Evolutionary conservation across 2,113 vertebrate genomes (phyloP).

Genomic region (Gymnocephalus cernua): DNA sequence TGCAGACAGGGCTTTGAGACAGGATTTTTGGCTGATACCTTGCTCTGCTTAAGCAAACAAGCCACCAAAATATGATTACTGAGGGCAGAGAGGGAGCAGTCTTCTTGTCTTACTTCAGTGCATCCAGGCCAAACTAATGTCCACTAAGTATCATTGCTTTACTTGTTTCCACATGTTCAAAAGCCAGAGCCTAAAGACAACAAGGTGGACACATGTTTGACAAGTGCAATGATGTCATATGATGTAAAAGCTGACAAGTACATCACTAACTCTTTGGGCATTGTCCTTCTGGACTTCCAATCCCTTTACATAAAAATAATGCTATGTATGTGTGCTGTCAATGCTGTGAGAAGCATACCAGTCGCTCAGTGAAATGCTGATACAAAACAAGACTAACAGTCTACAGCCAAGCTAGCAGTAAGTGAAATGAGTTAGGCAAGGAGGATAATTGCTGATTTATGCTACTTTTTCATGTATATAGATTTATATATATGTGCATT

Average conservation of each 20-base stretch:
- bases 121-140: conserved; percentile 65
- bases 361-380: background rate
- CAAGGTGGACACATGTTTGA: conserved; percentile 39
- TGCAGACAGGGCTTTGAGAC: conserved; percentile 84
- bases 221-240: conserved; percentile 3
- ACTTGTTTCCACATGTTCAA: conserved; percentile 65
- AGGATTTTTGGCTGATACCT: conserved; percentile 89
- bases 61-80: conserved; percentile 85
- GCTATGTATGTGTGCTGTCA: background rate
- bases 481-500: too few species aligned
- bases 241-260: background rate
- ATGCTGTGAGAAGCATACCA: background rate
- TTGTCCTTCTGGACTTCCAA: background rate
- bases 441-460: background rate
- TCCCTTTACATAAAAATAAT: background rate
- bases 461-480: background rate
- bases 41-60: conserved; percentile 90
- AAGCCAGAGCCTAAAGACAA: conserved; percentile 38
- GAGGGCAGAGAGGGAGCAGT: conserved; percentile 77
- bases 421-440: too few species aligned
- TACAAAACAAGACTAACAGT: background rate
- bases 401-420: too few species aligned
- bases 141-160: conserved; percentile 63
- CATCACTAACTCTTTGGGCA: background rate
- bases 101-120: conserved; percentile 64